These are phyloP conservation scores for Seira ritae DNA, from an alignment of 2,888 invertebrate genomes.

Conservation along the genomic window DNA sequence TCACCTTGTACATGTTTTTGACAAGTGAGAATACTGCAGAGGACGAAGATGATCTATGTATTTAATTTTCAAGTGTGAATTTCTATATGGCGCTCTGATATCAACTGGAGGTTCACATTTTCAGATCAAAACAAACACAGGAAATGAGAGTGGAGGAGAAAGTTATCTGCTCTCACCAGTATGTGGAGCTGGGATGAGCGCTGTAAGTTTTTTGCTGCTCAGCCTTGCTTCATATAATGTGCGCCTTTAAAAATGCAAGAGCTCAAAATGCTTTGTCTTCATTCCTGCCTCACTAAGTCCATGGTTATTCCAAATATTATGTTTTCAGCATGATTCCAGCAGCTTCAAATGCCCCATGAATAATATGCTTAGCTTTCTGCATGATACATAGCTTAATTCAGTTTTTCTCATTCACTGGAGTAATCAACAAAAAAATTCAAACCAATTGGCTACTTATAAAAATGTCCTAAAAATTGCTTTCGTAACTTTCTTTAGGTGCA, in stretches of 20 bases:
- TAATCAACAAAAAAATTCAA: not conserved
- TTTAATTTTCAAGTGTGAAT: not conserved
- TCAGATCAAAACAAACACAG: not conserved
- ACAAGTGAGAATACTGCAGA: not conserved
- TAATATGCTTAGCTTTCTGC: too few species aligned
- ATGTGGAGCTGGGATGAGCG: not conserved
- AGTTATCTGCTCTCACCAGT: not conserved
- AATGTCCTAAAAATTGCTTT: too few species aligned
- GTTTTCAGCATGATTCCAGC: too few species aligned
- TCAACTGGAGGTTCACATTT: not conserved
- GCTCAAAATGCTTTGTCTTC: not conserved
- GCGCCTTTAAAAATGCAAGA: not conserved
- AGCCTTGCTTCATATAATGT: not conserved
- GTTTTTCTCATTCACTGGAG: not conserved
- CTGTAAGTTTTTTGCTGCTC: too few species aligned
- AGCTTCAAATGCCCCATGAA: too few species aligned
- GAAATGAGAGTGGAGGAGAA: not conserved
- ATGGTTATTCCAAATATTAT: too few species aligned
- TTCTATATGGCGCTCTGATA: not conserved
- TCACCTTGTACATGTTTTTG: not conserved
- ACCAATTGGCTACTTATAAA: too few species aligned
- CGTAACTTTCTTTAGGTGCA: too few species aligned
- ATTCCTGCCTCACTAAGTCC: too few species aligned
- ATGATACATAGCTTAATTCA: too few species aligned
- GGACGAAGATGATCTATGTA: not conserved